phyloP scores from a whole-genome alignment of 1,140 invertebrate species.

The Leptopilina boulardi region DNA sequence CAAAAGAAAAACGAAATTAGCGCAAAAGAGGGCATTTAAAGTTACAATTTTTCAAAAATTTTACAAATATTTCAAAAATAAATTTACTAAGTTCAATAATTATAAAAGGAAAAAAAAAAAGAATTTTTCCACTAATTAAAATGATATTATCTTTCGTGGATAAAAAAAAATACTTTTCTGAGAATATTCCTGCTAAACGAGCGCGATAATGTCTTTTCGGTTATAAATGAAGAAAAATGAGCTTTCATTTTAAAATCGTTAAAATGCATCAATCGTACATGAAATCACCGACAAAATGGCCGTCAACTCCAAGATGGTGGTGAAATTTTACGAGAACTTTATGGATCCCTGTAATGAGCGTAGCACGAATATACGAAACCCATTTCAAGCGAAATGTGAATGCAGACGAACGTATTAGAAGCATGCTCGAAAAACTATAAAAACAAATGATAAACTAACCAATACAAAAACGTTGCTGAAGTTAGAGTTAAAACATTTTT shows the following conservation, averaged over 20 bases:
- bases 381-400: conserved; percentile 26
- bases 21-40: no score
- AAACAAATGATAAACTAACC: conserved; percentile 4
- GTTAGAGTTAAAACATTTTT: no score
- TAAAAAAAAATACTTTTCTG: background rate
- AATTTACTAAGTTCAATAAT: no score
- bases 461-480: conserved; percentile 17
- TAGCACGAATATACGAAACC: conserved; percentile 12
- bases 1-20: no score
- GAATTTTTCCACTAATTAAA: no score
- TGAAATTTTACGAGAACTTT: conserved; percentile 17
- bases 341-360: conserved; percentile 26
- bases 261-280: conserved; percentile 22
- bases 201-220: conserved; percentile 13
- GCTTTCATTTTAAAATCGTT: conserved; percentile 26
- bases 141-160: background rate
- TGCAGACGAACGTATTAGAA: conserved; percentile 24
- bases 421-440: conserved; percentile 21
- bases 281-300: conserved; percentile 32
- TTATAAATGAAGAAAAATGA: conserved; percentile 4
- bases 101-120: no score
- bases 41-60: no score
- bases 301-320: conserved; percentile 1
- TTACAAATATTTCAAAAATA: no score
- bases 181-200: background rate